Percentiles rank a stretch among this genome's conserved stretches.
phyloP scores from a whole-genome alignment of 2,888 invertebrate species.

The Synanthedon formicaeformis region DNA sequence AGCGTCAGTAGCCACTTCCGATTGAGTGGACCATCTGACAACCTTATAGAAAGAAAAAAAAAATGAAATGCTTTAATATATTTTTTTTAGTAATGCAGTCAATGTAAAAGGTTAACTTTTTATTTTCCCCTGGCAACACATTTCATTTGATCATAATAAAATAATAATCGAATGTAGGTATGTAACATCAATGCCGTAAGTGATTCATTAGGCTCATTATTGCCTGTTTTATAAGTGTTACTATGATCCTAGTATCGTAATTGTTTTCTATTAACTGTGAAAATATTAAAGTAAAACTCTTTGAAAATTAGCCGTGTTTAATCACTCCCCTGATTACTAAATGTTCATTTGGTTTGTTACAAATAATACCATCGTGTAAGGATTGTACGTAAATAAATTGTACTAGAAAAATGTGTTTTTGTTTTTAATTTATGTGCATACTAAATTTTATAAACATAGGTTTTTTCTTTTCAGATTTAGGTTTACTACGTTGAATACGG shows the following conservation, averaged over 20 bases:
- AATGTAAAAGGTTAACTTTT: no score
- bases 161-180: background rate
- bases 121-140: no score
- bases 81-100: no score
- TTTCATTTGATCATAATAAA: no score
- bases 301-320: background rate
- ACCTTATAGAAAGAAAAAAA: no score
- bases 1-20: no score
- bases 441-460: no score
- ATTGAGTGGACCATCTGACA: no score
- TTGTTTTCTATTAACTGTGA: no score
- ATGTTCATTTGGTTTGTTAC: background rate
- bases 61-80: no score
- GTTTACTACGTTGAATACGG: background rate
- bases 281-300: background rate
- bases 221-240: background rate
- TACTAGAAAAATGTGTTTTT: constrained; percentile 6
- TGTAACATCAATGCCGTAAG: background rate
- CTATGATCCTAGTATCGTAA: background rate
- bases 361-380: constrained; percentile 15
- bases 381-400: constrained; percentile 19
- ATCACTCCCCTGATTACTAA: background rate
- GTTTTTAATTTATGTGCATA: background rate
- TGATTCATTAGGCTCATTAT: background rate
- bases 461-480: no score